Base-by-base conservation (phyloP, 1,140 invertebrate species). In the Scaptomyza pallida region DNA sequence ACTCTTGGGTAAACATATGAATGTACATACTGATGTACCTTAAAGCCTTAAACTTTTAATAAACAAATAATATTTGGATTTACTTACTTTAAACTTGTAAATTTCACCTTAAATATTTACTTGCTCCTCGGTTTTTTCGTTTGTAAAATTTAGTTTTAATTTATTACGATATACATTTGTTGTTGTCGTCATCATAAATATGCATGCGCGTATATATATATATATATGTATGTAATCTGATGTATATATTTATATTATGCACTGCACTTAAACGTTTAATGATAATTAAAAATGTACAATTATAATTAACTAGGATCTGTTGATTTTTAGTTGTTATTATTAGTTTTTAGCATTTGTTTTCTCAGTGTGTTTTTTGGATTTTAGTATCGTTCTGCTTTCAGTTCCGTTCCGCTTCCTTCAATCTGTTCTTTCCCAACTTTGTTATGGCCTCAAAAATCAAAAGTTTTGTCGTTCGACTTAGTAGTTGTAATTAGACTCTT, bases 121-220 rank as follows among this genome's bases (percentile, higher is more conserved):
- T 56, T n/a, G 1, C 9, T 30, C 47, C 3, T 56, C 10, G 1
- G 8, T 19, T 50, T 40, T 45, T 48, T 40, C 67, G 79, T 77
- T 68, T 86, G 81, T 86, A 86, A 86, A 86, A 86, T 86, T 80
- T 88, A 78, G 75, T 88, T 86, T 78, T 80, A 78, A 88, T 88
- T 88, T 88, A 82, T 78, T 86, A 86, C 82, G 82, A 88, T 88
- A 89, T 86, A 88, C 68, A 68, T 72, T 88, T 82, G 78, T 77
- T 75, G 68, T 82, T 74, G 54, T 86, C 70, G 50, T 61, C 64
- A 69, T 70, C 64, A 78, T 73, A 50, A 54, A 74, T 44, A 72
- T 76, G 54, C 61, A 60, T 48, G 54, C 43, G 50, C 10, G 40
- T 54, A 54, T 33, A 56, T 50, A 55, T 37, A 43, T 23, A 47